Evolutionary conservation across 2,113 vertebrate genomes (phyloP).

Genomic region (Dasypus novemcinctus): DNA sequence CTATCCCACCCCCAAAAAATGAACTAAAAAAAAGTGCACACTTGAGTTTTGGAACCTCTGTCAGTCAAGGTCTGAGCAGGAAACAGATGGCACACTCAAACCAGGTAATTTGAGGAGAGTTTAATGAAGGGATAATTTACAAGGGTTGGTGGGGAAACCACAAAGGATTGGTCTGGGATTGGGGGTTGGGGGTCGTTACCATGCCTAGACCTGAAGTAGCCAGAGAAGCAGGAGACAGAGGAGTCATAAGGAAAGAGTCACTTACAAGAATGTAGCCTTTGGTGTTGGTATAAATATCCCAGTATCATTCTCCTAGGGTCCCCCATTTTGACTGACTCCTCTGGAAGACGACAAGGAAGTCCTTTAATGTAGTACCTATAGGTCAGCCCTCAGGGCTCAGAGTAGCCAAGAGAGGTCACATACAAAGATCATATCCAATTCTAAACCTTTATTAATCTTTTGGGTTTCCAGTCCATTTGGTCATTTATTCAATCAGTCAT

Average conservation of each 20-base stretch:
- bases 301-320: background rate
- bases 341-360: background rate
- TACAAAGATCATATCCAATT: background rate
- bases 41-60: background rate
- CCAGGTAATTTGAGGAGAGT: background rate
- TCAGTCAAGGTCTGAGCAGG: background rate
- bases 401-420: background rate
- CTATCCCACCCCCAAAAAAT: too few species aligned
- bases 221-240: background rate
- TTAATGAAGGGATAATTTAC: conserved; percentile 20
- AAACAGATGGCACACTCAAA: conserved; percentile 11
- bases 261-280: background rate
- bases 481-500: background rate
- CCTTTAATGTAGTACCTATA: background rate
- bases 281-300: background rate
- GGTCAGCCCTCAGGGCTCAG: background rate
- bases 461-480: background rate
- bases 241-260: background rate
- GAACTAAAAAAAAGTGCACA: background rate
- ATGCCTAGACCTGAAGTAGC: background rate
- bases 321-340: background rate
- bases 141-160: background rate
- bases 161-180: background rate
- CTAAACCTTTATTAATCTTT: background rate
- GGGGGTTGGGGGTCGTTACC: background rate